Evolutionary conservation across 1,140 invertebrate species (phyloP), one percentile per base, ranked within the genome.

Genomic region (Vanessa tameamea): DNA sequence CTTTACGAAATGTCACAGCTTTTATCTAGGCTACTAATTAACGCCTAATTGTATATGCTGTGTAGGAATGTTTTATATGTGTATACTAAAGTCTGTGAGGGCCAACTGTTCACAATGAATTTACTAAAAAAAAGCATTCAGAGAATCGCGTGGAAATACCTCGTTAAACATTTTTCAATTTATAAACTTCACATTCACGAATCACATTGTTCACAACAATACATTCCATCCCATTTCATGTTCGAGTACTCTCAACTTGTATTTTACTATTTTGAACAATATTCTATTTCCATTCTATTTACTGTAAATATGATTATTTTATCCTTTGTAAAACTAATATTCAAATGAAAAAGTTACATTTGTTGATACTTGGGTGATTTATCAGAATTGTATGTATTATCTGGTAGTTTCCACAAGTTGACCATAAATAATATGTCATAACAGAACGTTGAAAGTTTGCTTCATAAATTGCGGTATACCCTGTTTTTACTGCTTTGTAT

Each of bases 381-480:
- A 57, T 57, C 53, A 13, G 53, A 20, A 20, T 37, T 7, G 63
- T 20, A 47, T 64, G 43, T 43, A 43, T 64, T 47, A 64, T 50
- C 26, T 66, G 8, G 47, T 66, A 66, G 47, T 66, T 51, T 50
- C 13, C 64, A 66, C 50, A 23, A 50, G 64, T 66, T 51, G 64
- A 50, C 20, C 63, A 75, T 78, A 78, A 78, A 78, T 78, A 57
- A 57, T 73, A 78, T 73, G 75, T 66, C 64, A 72, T 59, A 66
- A 43, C 64, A 66, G 66, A 61, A 64, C 67, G 73, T 75, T 75
- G 63, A 73, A 73, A 78, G 73, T 75, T 78, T 70, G 59, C 69
- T 69, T 75, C 73, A 68, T 75, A 75, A 78, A 75, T 78, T 75
- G 63, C 70, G 31, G 47, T 48, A 47, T 47, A 11, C 47, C 47